Base-by-base conservation (phyloP, 2,888 invertebrate genomes). In the Fissipunctia ypsillon region DNA sequence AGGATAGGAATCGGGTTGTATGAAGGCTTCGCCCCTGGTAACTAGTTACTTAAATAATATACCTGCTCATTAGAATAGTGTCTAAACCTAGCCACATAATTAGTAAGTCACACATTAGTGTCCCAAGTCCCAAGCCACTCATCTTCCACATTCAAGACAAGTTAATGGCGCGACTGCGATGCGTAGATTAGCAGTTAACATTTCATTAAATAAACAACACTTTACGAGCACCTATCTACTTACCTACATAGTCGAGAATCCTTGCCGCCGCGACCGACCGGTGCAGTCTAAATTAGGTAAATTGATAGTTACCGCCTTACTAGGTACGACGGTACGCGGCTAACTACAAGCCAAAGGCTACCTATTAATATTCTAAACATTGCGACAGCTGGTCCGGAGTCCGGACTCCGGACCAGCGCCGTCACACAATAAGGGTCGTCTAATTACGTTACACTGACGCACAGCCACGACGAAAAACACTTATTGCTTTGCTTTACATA, bases 401-500 rank as follows among this genome's bases (percentile, higher is more conserved):
- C 50, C 60, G 61, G 41, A 16, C 66, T 76, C 73, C 59, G 70
- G 76, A 76, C 65, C 78, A 71, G 76, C 75, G 76, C 78, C 73
- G 73, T 74, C 74, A 57, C 76, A 73, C 73, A 74, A 83, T 78
- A 83, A 84, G 81, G 85, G 83, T 75, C 65, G 64, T 75, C 81
- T 80, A 79, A 84, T 84, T 79, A 73, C 76, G 76, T 74, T 82
- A 78, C 78, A 78, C 69, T 65, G 77, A 75, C 66, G 82, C 75
- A 67, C 71, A 48, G 68, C 76, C 57, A 66, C 75, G 64, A 76
- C 73, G 81, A 84, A 86, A 85, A 85, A 86, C 86, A 81, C 76
- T 86, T 85, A 84, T 72, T 84, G 80, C 81, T 79, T 72, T 84
- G 80, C 81, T 79, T 77, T 78, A 84, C 78, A 86, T 86, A 84